A percentile compares a stretch with the other conserved stretches of the same genome.
Conservation (phyloP, 2,797 vertebrate species). For the Phaenicophaeus curvirostris region DNA sequence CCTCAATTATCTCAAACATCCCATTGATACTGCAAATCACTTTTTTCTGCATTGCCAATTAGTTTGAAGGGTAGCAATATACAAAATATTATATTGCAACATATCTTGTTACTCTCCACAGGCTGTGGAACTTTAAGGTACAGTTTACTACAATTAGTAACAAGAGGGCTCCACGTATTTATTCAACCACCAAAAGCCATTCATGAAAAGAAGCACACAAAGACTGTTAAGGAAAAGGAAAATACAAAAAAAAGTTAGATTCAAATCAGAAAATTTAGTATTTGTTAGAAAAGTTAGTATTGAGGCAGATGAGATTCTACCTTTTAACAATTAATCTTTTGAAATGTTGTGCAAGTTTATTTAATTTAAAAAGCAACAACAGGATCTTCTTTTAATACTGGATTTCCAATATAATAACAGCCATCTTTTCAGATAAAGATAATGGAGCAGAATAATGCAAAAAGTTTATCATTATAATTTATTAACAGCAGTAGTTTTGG, state of each 20-base stretch:
- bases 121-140: background rate
- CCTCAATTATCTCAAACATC: background rate
- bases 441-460: background rate
- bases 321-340: constrained; percentile 60
- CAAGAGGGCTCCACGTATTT: constrained; percentile 4
- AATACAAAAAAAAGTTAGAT: constrained; percentile 17
- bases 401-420: background rate
- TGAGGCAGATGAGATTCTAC: constrained; percentile 78
- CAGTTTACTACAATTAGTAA: constrained; percentile 31
- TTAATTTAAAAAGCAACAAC: constrained; percentile 4
- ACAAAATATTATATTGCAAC: background rate
- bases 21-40: background rate
- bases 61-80: background rate
- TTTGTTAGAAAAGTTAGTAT: constrained; percentile 61
- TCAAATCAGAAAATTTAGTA: constrained; percentile 45
- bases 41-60: background rate
- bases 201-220: constrained; percentile 42
- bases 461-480: background rate
- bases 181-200: constrained; percentile 60
- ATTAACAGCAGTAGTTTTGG: background rate
- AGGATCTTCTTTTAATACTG: background rate
- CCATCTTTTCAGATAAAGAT: background rate
- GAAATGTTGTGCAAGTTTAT: constrained; percentile 56
- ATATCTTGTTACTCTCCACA: background rate
- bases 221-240: constrained; percentile 50